Conservation (phyloP, 2,113 vertebrate species). For the Thermophis baileyi region DNA sequence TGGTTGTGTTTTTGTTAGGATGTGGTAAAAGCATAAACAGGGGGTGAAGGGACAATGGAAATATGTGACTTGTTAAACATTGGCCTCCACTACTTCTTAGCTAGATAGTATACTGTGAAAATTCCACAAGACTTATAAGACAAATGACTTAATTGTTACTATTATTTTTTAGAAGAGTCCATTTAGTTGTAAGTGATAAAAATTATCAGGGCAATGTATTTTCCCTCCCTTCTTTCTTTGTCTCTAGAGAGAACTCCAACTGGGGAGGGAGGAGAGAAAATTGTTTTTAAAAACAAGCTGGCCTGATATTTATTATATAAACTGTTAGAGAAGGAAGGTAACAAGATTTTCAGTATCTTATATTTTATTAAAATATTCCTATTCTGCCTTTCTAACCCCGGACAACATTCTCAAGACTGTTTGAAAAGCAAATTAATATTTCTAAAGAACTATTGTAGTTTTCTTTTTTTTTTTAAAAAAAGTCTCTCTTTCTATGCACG, state of each 20-base stretch:
- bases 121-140: conserved; percentile 79
- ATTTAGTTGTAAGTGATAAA: conserved; percentile 64
- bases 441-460: conserved; percentile 18
- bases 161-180: conserved; percentile 60
- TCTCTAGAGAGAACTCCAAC: conserved; percentile 57
- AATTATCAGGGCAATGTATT: conserved; percentile 54
- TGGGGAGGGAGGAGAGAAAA: conserved; percentile 35
- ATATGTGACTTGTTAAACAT: conserved; percentile 91
- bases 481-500: neutral
- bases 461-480: neutral
- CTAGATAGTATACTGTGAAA: conserved; percentile 77
- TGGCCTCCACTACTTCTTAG: conserved; percentile 85
- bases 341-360: conserved; percentile 27
- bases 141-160: conserved; percentile 80
- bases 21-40: conserved; percentile 99
- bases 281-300: conserved; percentile 45
- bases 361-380: neutral
- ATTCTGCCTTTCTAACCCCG: neutral
- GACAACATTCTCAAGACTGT: neutral
- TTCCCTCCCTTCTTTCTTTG: conserved; percentile 42
- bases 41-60: conserved; percentile 83
- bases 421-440: conserved; percentile 9
- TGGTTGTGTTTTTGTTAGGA: conserved; percentile 99
- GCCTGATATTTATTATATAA: conserved; percentile 46
- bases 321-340: conserved; percentile 25